Evolutionary conservation across 2,113 vertebrate species (phyloP), one percentile per base, ranked within the genome.

Genomic region (Mormyrus lacerda): DNA sequence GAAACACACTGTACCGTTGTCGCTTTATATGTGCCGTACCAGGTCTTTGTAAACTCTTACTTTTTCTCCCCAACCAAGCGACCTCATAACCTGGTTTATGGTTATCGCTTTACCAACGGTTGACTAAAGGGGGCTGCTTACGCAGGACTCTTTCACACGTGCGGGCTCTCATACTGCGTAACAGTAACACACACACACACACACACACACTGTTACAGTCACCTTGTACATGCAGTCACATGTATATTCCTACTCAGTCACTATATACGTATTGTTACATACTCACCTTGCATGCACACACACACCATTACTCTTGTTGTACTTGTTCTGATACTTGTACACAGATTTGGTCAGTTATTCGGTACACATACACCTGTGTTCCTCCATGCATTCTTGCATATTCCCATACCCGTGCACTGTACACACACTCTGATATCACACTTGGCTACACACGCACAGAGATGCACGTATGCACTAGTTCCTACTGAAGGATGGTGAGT

Each of bases 51-150:
- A 95, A 87, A 96, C 94, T 96, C 95, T 96, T 89, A 89, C 85
- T 88, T 88, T 79, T 95, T 94, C 95, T 95, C 96, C 96, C 96
- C 96, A 97, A 97, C 96, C 96, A 96, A 97, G 96, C 96, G 96
- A 97, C 96, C 96, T 97, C 96, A 96, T 96, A 96, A 97, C 96
- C 96, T 96, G 94, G 95, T 45, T 94, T 94, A 96, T 97, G 96
- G 96, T 97, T 97, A 97, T 97, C 96, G 96, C 96, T 97, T 97
- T 97, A 97, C 96, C 96, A 96, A 97, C 96, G 96, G 94, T 96
- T 96, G 96, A 97, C 94, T 94, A 96, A 96, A 95, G 96, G 96
- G 96, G 97, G 97, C 96, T 97, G 96, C 95, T 97, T 97, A 96
- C 96, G 96, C 96, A 96, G 95, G 95, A 96, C 94, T 95, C 92